Percentiles rank a stretch among this genome's conserved stretches.
phyloP scores from a whole-genome alignment of 2,888 invertebrate genomes.

The Macrosiphum euphorbiae region DNA sequence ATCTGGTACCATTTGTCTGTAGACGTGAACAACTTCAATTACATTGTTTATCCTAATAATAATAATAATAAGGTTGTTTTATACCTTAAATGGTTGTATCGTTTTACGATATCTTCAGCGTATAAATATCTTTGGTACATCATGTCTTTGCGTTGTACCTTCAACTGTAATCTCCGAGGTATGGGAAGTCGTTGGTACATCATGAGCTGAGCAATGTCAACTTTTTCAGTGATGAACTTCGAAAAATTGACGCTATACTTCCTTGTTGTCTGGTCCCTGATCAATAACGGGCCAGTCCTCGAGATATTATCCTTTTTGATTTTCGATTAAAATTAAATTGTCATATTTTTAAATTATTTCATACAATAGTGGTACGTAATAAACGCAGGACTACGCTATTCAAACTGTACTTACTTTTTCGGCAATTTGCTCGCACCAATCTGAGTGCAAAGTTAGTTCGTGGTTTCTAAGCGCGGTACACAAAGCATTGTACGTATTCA shows the following conservation, averaged over 20 bases:
- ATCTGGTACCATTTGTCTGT: slow-evolving; percentile 7
- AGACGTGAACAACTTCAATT: neutral
- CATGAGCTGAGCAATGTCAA: slow-evolving; percentile 24
- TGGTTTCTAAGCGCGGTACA: slow-evolving; percentile 20
- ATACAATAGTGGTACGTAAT: neutral
- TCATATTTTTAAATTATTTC: neutral
- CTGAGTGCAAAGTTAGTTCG: neutral
- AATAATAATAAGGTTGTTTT: neutral
- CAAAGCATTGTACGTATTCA: slow-evolving; percentile 3
- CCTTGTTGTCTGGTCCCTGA: slow-evolving; percentile 3
- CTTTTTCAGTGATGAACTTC: neutral
- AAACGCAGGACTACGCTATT: neutral
- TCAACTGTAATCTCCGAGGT: neutral
- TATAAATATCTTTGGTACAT: slow-evolving; percentile 1
- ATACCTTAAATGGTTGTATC: slow-evolving; percentile 32
- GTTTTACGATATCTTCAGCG: neutral
- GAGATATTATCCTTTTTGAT: neutral
- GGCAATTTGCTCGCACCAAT: neutral
- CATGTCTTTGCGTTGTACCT: slow-evolving; percentile 11
- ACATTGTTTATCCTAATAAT: neutral
- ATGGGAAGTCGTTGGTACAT: slow-evolving; percentile 7
- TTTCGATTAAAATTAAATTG: neutral
- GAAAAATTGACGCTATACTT: slow-evolving; percentile 24
- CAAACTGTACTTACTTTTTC: neutral
- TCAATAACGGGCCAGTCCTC: slow-evolving; percentile 12